These are phyloP conservation scores for Agrotis segetum DNA, from an alignment of 2,888 invertebrate species.

Conservation along the genomic window DNA sequence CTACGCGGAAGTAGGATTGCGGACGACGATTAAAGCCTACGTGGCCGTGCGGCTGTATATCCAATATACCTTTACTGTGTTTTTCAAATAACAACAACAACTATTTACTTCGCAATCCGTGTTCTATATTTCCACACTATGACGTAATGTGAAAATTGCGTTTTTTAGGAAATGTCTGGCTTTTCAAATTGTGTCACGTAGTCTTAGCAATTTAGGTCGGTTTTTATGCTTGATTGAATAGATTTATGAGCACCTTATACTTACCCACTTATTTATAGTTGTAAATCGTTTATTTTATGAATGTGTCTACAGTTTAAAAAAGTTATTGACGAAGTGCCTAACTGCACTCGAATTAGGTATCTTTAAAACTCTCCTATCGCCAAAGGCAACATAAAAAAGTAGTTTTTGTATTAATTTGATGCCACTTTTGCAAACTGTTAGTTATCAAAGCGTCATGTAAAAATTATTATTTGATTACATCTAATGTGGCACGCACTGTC, in stretches of 20 bases:
- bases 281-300: constrained; percentile 23
- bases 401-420: background rate
- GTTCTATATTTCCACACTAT: constrained; percentile 19
- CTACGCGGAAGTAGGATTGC: constrained; percentile 88
- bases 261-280: background rate
- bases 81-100: constrained; percentile 33
- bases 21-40: constrained; percentile 79
- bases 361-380: constrained; percentile 2
- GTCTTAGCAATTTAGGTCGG: constrained; percentile 33
- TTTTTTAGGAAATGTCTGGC: constrained; percentile 32
- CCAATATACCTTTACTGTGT: constrained; percentile 36
- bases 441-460: constrained; percentile 1
- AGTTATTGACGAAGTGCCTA: background rate
- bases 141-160: constrained; percentile 27
- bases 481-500: constrained; percentile 12
- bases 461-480: constrained; percentile 27
- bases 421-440: background rate
- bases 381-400: background rate
- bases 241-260: constrained; percentile 15
- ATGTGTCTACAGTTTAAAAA: constrained; percentile 5
- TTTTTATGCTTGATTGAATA: constrained; percentile 47
- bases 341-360: background rate
- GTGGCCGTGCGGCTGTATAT: constrained; percentile 41
- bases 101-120: constrained; percentile 23
- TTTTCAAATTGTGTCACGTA: constrained; percentile 51